Percentiles rank a stretch among this genome's conserved stretches.
These are phyloP conservation scores for Tupaia chinensis DNA, from an alignment of 2,113 vertebrate species.

Conservation along the genomic window DNA sequence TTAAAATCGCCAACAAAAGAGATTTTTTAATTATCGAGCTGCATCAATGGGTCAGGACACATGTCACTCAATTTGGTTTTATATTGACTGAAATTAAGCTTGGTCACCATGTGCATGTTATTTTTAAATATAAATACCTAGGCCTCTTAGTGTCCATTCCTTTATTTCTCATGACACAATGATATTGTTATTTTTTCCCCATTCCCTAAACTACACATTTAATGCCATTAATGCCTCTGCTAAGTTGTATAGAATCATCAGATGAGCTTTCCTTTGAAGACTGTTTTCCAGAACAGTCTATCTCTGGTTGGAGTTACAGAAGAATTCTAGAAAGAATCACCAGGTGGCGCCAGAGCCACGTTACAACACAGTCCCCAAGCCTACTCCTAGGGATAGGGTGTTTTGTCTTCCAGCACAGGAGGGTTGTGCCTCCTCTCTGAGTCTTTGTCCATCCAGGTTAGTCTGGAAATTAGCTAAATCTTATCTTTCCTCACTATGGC, in stretches of 20 bases:
- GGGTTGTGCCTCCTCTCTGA: background rate
- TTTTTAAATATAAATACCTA: background rate
- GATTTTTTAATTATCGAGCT: background rate
- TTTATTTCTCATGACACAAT: background rate
- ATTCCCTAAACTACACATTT: background rate
- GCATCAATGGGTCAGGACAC: background rate
- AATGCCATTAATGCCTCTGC: background rate
- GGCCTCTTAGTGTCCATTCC: background rate
- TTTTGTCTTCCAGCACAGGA: background rate
- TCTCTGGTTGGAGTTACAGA: background rate
- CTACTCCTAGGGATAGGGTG: background rate
- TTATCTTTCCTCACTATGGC: background rate
- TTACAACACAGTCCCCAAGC: accelerated
- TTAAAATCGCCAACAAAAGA: background rate
- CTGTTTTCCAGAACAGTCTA: background rate
- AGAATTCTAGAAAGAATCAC: background rate
- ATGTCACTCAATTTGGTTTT: background rate
- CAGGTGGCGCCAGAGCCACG: slow-evolving; percentile 67
- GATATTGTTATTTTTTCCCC: background rate
- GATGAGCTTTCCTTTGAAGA: background rate
- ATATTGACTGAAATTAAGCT: background rate
- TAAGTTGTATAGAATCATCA: background rate
- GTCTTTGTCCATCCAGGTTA: background rate
- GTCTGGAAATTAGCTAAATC: background rate
- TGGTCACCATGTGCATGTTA: accelerated